These are phyloP conservation scores for Mnemiopsis leidyi DNA, from an alignment of 37 sponge, comb jelly and placozoan genomes.

Conservation along the genomic window DNA sequence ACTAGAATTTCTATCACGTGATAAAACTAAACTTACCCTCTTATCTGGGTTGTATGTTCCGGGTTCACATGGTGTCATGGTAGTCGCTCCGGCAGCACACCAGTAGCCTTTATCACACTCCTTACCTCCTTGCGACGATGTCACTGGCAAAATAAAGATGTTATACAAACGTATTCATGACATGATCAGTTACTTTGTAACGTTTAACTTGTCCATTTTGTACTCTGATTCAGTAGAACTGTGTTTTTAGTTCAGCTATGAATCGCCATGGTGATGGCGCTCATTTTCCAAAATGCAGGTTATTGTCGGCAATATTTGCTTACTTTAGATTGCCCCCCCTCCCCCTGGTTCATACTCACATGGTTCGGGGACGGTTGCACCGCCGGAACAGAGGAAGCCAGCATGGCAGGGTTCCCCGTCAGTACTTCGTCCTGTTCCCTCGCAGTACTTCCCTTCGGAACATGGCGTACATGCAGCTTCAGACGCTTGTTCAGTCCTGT, in stretches of 20 bases:
- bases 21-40: background rate
- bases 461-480: background rate
- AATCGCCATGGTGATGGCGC: no score
- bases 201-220: no score
- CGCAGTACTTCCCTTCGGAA: conserved; percentile 22
- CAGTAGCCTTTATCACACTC: conserved; percentile 49
- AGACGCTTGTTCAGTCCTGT: background rate
- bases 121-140: background rate
- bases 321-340: no score
- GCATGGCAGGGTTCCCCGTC: background rate
- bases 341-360: no score
- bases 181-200: no score
- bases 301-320: no score
- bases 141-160: background rate
- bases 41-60: conserved; percentile 38
- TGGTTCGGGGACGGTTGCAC: conserved; percentile 2
- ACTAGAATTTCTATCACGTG: no score
- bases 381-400: conserved; percentile 25
- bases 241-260: no score
- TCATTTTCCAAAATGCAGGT: no score
- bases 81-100: conserved; percentile 27
- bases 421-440: background rate
- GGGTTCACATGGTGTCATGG: background rate
- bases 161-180: no score
- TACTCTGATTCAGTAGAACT: no score